Base-by-base conservation (phyloP, 2,888 invertebrate genomes). In the Megastigmus dorsalis region DNA sequence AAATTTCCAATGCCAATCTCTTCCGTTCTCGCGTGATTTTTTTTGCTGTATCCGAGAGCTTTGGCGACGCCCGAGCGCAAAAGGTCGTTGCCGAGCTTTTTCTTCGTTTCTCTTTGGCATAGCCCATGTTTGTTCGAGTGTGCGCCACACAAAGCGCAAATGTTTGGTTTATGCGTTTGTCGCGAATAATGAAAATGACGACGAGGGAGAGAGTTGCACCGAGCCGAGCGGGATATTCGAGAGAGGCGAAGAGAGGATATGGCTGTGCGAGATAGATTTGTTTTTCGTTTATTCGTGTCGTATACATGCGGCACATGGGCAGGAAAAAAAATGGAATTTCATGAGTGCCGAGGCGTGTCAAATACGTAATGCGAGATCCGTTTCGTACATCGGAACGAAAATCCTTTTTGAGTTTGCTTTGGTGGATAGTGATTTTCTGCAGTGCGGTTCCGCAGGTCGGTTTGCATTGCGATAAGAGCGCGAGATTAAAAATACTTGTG, bases 1-100 rank as follows among this genome's bases (percentile, higher is more conserved):
- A 70, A 70, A 74, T 70, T 70, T 68, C 41, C 63, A 18, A 38
- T 9, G 28, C 20, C 59, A 43, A 63, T 63, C 18, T 36, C 20
- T 55, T 69, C 15, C 18, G 43, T 20, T 41, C 20, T 18, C 18
- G 36, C 23, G 50, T 20, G 23, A 9, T n/a, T n/a, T n/a, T n/a
- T n/a, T n/a, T n/a, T n/a, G 15, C 18, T 41, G 2, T 41, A 41
- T 10, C n/a, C 26, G 41, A 9, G 20, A 26, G 26, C 38, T n/a
- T n/a, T n/a, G 5, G 33, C 2, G 13, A 41, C 41, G 54, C 41
- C 41, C 18, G 30, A 26, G 41, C 15, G 26, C n/a, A 57, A 48
- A 57, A 57, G 57, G 18, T 55, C 57, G 13, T n/a, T n/a, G n/a
- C n/a, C 33, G n/a, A n/a, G 38, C 38, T 28, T 55, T 52, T 52